Conservation (phyloP, 1,140 invertebrate genomes). For the Papilio polytes region DNA sequence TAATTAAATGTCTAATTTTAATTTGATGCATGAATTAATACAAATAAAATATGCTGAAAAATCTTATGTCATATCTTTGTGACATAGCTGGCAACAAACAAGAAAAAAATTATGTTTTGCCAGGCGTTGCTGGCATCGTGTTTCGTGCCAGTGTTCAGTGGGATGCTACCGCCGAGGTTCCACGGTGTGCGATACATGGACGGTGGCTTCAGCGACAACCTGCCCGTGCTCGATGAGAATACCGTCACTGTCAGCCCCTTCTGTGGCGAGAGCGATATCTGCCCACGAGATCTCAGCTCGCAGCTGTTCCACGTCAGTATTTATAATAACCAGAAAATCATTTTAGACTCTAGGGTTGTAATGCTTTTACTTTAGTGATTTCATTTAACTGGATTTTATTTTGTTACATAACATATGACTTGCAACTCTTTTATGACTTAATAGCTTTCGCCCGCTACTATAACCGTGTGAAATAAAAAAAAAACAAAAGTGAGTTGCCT, state of each 20-base stretch:
- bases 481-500: too few relatives aligned
- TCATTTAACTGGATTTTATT: neutral
- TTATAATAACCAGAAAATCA: neutral
- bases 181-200: conserved; percentile 97
- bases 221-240: conserved; percentile 96
- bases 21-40: too few relatives aligned
- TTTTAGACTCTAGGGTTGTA: neutral
- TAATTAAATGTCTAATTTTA: too few relatives aligned
- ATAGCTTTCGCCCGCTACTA: too few relatives aligned
- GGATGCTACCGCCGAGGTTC: conserved; percentile 94
- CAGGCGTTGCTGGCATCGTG: conserved; percentile 96
- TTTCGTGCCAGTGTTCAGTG: conserved; percentile 98
- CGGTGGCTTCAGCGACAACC: conserved; percentile 98
- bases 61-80: too few relatives aligned
- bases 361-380: neutral
- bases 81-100: neutral
- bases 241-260: conserved; percentile 99
- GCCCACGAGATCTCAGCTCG: conserved; percentile 95
- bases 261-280: conserved; percentile 99
- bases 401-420: neutral
- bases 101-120: neutral
- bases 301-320: conserved; percentile 91
- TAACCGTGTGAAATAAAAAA: too few relatives aligned
- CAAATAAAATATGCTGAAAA: too few relatives aligned
- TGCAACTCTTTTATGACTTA: neutral